Evolutionary conservation across 53 echinoderm and acorn worm species (phyloP), one percentile per base, ranked within the genome.

Genomic region (Temnopleurus reevesii): DNA sequence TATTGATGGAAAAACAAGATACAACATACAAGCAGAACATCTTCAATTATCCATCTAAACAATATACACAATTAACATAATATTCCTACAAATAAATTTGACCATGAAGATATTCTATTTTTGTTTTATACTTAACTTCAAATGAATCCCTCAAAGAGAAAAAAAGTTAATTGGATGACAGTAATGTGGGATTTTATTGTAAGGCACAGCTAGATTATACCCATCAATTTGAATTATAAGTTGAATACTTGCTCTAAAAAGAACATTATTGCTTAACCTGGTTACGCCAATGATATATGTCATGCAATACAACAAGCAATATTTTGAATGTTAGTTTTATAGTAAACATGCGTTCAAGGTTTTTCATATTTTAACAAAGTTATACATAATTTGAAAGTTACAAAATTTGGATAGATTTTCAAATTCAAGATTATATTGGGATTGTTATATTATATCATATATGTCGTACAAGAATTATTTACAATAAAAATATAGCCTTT

Each of bases 401-500:
- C 38, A 86, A 86, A 44, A 86, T 83, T 46, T 59, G 81, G 86
- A 86, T 61, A 60, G 28, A 86, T 44, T 60, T 56, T 61, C 34
- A 38, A 83, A 54, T 36, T 49, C 49, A 79, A 59, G 59, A 86
- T 86, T 86, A 86, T 86, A 60, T 27, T 85, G 85, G 85, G 85
- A 21, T 12, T 41, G 59, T 44, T 57, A 85, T 85, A 85, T 85
- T 85, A 85, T 85, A 59, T 34, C 46, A 85, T 85, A 85, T 45
- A 60, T 60, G 83, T 34, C 29, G 46, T 87, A 87, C 88, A 87
- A 47, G 71, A 87, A 55, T 66, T 87, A 87, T 87, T 87, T 87
- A 87, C 88, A 87, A 87, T 87, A 66, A 87, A 87, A 87, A 87
- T 87, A 87, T 87, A 87, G 71, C 71, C 65, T 43, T 59, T 85